Evolutionary conservation across 2,113 vertebrate species (phyloP).

Genomic region (Myocastor coypus): DNA sequence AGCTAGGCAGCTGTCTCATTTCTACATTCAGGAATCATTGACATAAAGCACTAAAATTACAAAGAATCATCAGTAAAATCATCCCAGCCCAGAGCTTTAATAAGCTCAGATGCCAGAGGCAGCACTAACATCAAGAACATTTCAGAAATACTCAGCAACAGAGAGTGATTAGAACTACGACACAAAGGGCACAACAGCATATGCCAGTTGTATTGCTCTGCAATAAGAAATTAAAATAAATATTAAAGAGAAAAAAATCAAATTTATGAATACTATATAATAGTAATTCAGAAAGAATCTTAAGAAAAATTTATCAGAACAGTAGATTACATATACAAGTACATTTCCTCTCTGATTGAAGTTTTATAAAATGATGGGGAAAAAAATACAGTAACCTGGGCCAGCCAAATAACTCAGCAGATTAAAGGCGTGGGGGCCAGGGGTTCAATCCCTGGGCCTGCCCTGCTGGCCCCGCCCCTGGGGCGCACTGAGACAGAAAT

Average conservation of each 20-base stretch:
- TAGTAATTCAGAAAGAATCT: background rate
- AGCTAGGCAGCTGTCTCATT: background rate
- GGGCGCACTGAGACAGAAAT: too few relatives aligned
- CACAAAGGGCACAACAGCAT: background rate
- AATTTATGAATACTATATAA: background rate
- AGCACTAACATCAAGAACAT: background rate
- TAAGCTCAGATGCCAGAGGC: background rate
- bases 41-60: background rate
- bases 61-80: conserved; percentile 2
- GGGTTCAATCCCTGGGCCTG: too few relatives aligned
- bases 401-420: too few relatives aligned
- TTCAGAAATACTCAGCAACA: background rate
- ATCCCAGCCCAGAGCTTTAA: background rate
- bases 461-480: too few relatives aligned
- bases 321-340: background rate
- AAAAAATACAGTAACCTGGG: background rate
- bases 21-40: conserved; percentile 22
- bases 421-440: too few relatives aligned
- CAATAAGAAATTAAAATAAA: conserved; percentile 21
- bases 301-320: background rate
- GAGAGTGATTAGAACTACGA: background rate
- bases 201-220: background rate
- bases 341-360: background rate
- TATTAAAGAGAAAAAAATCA: conserved; percentile 12
- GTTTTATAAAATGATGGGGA: background rate